Percentiles rank a stretch among this genome's conserved stretches.
These are phyloP conservation scores for Heliconius hortense DNA, from an alignment of 2,888 invertebrate species.

Conservation along the genomic window DNA sequence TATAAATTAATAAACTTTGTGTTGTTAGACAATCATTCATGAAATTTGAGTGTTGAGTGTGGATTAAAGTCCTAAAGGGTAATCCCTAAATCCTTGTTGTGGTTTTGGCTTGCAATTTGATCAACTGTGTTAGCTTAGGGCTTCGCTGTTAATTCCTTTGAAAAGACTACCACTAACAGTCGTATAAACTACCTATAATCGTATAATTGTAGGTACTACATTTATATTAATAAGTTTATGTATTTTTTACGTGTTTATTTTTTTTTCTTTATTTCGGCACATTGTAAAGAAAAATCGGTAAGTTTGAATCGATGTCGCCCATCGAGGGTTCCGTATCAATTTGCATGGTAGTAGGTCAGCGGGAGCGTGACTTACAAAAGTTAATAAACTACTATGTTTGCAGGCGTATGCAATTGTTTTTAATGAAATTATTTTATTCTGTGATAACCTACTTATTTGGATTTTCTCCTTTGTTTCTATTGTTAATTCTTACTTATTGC, in stretches of 20 bases:
- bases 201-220: not conserved
- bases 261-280: not conserved
- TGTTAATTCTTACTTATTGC: no score
- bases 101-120: conserved; percentile 21
- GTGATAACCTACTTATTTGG: no score
- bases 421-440: no score
- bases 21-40: not conserved
- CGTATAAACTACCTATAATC: not conserved
- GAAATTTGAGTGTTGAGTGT: conserved; percentile 12
- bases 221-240: not conserved
- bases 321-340: no score
- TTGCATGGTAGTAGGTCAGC: no score
- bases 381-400: no score
- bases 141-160: not conserved
- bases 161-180: not conserved
- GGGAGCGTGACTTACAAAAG: no score
- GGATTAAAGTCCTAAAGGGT: not conserved
- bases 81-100: conserved; percentile 13
- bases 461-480: no score
- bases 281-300: no score
- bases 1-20: not conserved
- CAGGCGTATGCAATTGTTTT: no score
- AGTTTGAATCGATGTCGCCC: no score
- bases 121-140: conserved; percentile 8
- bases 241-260: not conserved